These are phyloP conservation scores for Brachyrhaphis roseni DNA, from an alignment of 2,797 vertebrate genomes.

Conservation along the genomic window DNA sequence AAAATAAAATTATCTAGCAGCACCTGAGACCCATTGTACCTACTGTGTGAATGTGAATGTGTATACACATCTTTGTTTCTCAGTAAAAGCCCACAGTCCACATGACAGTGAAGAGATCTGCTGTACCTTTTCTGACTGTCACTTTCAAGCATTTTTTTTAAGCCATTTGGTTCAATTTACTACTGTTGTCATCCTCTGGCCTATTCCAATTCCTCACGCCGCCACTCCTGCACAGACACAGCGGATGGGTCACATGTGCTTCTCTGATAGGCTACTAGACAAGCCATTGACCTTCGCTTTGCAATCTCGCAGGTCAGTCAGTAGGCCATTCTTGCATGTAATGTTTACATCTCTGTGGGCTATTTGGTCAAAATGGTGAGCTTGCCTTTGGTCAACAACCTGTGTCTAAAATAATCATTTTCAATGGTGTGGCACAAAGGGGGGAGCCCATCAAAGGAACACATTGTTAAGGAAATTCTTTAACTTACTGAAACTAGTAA, in stretches of 20 bases:
- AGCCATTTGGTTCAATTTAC: slow-evolving; percentile 76
- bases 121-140: slow-evolving; percentile 75
- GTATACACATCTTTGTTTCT: slow-evolving; percentile 28
- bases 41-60: slow-evolving; percentile 13
- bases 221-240: slow-evolving; percentile 31
- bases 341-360: slow-evolving; percentile 80
- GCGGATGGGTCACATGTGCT: slow-evolving; percentile 32
- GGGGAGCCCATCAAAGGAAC: slow-evolving; percentile 40
- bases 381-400: slow-evolving; percentile 74
- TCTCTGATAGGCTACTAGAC: slow-evolving; percentile 61
- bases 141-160: slow-evolving; percentile 66
- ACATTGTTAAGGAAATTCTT: background rate
- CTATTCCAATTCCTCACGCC: slow-evolving; percentile 15
- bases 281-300: slow-evolving; percentile 78
- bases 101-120: slow-evolving; percentile 63
- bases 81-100: slow-evolving; percentile 26
- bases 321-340: slow-evolving; percentile 77
- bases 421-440: slow-evolving; percentile 31
- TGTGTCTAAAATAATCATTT: slow-evolving; percentile 67
- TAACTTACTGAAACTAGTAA: slow-evolving; percentile 35
- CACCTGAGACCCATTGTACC: slow-evolving; percentile 48
- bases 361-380: slow-evolving; percentile 73
- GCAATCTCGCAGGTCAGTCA: slow-evolving; percentile 78
- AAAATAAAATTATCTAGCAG: slow-evolving; percentile 15
- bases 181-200: slow-evolving; percentile 4